Conservation (phyloP, 2,888 invertebrate species). For the Ariolimax columbianus region DNA sequence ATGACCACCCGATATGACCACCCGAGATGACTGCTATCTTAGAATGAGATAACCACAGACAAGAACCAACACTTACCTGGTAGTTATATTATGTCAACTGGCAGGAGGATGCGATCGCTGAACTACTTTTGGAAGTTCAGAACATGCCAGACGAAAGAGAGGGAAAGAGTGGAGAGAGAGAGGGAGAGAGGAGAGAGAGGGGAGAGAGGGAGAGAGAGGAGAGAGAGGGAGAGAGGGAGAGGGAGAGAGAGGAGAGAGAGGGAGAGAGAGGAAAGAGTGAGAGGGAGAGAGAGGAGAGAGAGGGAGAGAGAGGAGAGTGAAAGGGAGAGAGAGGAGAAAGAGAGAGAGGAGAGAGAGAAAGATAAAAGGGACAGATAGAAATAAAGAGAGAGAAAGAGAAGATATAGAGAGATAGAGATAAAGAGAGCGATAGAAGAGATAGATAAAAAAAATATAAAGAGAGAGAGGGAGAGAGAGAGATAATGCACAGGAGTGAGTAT, state of each 20-base stretch:
- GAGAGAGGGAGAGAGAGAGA: not conserved
- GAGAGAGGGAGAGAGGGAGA: slow-evolving; percentile 8
- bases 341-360: not conserved
- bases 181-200: not conserved
- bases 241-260: slow-evolving; percentile 3
- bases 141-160: no score
- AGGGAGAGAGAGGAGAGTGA: not conserved
- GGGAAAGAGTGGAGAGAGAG: no score
- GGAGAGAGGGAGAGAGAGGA: not conserved
- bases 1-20: no score
- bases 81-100: no score
- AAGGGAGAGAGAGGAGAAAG: no score
- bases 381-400: not conserved
- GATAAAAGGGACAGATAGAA: not conserved
- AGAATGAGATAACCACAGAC: no score
- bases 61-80: no score
- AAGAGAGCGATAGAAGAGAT: not conserved
- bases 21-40: no score
- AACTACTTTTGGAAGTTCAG: no score
- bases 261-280: not conserved
- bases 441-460: not conserved
- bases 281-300: not conserved
- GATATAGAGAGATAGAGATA: not conserved
- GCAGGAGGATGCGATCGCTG: no score
- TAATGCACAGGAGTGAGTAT: no score